A percentile compares a stretch with the other conserved stretches of the same genome.
Evolutionary conservation across 1,140 invertebrate genomes (phyloP).

Genomic region (Ditylenchus dipsaci): DNA sequence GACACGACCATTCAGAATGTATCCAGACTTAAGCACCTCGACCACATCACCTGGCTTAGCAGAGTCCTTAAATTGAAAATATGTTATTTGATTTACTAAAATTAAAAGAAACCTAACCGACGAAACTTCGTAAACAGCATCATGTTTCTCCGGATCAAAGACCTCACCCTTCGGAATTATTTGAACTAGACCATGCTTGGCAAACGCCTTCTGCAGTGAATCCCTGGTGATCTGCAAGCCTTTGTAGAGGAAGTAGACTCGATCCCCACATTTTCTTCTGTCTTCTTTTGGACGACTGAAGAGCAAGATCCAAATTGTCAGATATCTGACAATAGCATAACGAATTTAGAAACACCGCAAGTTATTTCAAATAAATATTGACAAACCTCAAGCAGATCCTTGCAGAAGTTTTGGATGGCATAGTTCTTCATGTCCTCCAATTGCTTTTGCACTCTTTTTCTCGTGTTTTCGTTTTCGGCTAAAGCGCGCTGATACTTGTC

Average conservation of each 20-base stretch:
- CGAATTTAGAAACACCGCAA: constrained; percentile 62
- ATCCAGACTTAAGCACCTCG: constrained; percentile 89
- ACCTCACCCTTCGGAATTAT: too few species aligned
- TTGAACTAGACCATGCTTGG: constrained; percentile 75
- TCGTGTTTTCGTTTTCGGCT: constrained; percentile 88
- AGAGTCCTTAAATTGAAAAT: constrained; percentile 29
- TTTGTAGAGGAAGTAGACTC: too few species aligned
- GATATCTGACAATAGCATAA: constrained; percentile 80
- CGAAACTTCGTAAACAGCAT: constrained; percentile 85
- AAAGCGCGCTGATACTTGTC: constrained; percentile 87
- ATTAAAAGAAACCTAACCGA: constrained; percentile 4
- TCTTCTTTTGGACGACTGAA: too few species aligned
- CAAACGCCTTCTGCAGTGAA: constrained; percentile 82
- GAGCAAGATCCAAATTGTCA: too few species aligned
- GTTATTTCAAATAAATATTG: too few species aligned
- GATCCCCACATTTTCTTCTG: too few species aligned
- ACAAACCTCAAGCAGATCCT: constrained; percentile 83
- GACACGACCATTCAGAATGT: constrained; percentile 84
- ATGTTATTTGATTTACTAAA: background rate
- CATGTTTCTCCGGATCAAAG: too few species aligned
- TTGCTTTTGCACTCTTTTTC: constrained; percentile 80
- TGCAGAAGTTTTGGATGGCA: too few species aligned
- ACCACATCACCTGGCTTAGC: too few species aligned
- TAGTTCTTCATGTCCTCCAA: too few species aligned
- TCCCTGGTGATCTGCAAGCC: too few species aligned